Conservation (phyloP, 2,888 invertebrate species). For the Leptogaster cylindrica region DNA sequence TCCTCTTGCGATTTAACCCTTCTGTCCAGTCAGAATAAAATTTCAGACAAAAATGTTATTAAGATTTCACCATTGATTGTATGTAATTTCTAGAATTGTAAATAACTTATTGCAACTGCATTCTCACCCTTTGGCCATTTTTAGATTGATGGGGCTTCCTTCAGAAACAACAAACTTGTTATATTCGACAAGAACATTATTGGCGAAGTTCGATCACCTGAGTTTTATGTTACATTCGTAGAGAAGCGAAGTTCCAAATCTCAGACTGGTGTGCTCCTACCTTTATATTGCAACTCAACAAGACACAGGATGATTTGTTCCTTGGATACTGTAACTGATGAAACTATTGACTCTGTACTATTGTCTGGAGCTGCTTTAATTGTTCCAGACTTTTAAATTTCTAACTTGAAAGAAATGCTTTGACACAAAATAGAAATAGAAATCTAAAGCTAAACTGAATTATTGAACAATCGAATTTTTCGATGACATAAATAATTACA, state of each 20-base stretch:
- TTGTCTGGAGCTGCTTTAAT: slow-evolving; percentile 59
- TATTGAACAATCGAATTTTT: too few relatives aligned
- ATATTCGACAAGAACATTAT: slow-evolving; percentile 43
- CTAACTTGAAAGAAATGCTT: too few relatives aligned
- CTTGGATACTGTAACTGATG: slow-evolving; percentile 52
- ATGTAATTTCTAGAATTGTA: slow-evolving; percentile 38
- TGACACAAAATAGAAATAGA: too few relatives aligned
- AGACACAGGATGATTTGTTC: slow-evolving; percentile 57
- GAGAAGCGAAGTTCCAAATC: slow-evolving; percentile 32
- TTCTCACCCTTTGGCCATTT: too few relatives aligned
- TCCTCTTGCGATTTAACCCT: slow-evolving; percentile 56
- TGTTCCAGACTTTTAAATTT: slow-evolving; percentile 49
- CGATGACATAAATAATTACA: too few relatives aligned
- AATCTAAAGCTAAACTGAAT: too few relatives aligned
- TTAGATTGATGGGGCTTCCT: slow-evolving; percentile 56
- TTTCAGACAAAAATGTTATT: slow-evolving; percentile 47
- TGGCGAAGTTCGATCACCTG: slow-evolving; percentile 45
- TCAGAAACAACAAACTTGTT: slow-evolving; percentile 50
- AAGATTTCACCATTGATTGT: slow-evolving; percentile 57
- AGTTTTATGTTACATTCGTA: slow-evolving; percentile 52
- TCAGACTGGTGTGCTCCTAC: slow-evolving; percentile 44
- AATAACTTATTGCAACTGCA: neutral
- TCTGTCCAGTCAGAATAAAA: slow-evolving; percentile 42
- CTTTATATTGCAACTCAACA: slow-evolving; percentile 55
- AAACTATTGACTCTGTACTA: slow-evolving; percentile 53